Evolutionary conservation across 2,888 invertebrate genomes (phyloP).

Genomic region (Cephus nigrinus): DNA sequence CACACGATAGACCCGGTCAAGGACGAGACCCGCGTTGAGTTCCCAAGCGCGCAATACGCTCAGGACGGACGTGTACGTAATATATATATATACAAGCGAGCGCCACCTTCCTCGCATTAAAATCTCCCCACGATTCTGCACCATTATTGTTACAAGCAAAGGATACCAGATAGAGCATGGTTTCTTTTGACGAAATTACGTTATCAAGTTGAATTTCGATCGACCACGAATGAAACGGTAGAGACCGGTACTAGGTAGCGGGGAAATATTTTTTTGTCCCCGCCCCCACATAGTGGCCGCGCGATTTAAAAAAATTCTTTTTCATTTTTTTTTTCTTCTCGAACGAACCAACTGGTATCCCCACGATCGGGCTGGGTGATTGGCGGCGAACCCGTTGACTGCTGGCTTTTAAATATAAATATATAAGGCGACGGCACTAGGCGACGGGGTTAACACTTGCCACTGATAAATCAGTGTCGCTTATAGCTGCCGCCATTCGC

Average conservation of each 20-base stretch:
- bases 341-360: neutral
- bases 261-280: neutral
- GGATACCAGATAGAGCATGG: neutral
- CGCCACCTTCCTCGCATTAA: neutral
- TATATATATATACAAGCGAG: constrained; percentile 3
- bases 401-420: neutral
- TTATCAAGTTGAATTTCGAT: neutral
- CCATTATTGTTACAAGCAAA: neutral
- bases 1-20: constrained; percentile 66
- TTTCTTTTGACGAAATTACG: neutral
- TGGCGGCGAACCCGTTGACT: neutral
- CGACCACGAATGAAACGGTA: neutral
- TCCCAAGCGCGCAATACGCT: constrained; percentile 53
- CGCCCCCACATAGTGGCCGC: neutral
- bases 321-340: neutral
- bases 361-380: neutral
- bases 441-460: neutral
- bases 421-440: neutral
- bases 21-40: constrained; percentile 59
- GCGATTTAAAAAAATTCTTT: neutral
- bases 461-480: constrained; percentile 47
- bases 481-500: constrained; percentile 44
- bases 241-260: neutral
- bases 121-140: neutral
- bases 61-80: neutral